Evolutionary conservation across 2,113 vertebrate species (phyloP).

Genomic region (Hiodon alosoides): DNA sequence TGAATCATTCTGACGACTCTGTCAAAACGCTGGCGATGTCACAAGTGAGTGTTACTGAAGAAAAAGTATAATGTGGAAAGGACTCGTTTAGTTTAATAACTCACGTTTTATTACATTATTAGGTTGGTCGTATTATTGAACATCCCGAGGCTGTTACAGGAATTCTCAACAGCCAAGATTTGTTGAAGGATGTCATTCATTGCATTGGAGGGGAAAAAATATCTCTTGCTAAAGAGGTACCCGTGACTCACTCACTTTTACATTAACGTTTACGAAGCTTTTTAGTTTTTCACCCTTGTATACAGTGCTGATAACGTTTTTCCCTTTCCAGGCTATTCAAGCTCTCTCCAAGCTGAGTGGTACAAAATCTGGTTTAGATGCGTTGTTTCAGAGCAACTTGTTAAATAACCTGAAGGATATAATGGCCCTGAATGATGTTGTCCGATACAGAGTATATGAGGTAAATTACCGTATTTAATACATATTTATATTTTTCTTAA

Average conservation of each 20-base stretch:
- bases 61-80: background rate
- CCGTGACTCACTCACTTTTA: background rate
- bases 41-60: constrained; percentile 64
- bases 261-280: background rate
- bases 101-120: constrained; percentile 5
- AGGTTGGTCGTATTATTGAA: constrained; percentile 82
- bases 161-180: constrained; percentile 68
- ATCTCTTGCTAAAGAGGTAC: constrained; percentile 85
- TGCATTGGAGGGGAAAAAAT: constrained; percentile 81
- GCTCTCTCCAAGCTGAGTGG: constrained; percentile 72
- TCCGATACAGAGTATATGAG: constrained; percentile 92
- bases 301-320: background rate
- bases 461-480: constrained; percentile 46
- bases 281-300: background rate
- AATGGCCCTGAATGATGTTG: constrained; percentile 75
- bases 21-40: constrained; percentile 80
- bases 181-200: constrained; percentile 71
- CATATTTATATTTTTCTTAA: background rate
- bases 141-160: constrained; percentile 67
- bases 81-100: background rate
- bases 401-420: constrained; percentile 76
- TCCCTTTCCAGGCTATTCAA: constrained; percentile 69
- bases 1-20: constrained; percentile 71
- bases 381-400: constrained; percentile 74
- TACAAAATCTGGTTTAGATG: constrained; percentile 73